phyloP scores from a whole-genome alignment of 1,140 invertebrate genomes.

The Magallana ariakensis region DNA sequence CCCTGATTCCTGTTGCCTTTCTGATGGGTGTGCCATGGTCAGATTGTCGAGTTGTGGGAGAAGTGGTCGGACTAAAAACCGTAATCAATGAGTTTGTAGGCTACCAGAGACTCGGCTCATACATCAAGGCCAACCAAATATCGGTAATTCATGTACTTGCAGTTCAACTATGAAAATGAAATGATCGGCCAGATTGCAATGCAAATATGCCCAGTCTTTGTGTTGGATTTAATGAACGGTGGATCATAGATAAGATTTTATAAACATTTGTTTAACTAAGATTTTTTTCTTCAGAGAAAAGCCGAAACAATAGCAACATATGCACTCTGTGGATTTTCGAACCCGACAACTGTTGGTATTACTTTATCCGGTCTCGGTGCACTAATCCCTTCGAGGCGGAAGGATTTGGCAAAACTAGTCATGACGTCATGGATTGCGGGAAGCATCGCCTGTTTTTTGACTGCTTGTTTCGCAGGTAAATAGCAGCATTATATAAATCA shows the following conservation, averaged over 20 bases:
- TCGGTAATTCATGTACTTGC: conserved; percentile 34
- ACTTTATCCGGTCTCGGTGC: conserved; percentile 88
- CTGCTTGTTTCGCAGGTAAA: conserved; percentile 93
- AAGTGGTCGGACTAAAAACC: conserved; percentile 70
- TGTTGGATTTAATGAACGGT: not conserved
- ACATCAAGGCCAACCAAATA: conserved; percentile 50
- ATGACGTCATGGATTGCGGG: conserved; percentile 82
- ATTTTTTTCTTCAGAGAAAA: conserved; percentile 81
- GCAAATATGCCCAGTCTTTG: not conserved
- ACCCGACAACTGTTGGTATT: conserved; percentile 93
- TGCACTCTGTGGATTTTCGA: conserved; percentile 96
- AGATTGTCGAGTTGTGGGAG: conserved; percentile 67
- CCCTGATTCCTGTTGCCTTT: conserved; percentile 69
- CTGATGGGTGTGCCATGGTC: conserved; percentile 70
- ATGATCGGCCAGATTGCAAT: not conserved
- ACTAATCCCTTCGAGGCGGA: conserved; percentile 88
- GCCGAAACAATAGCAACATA: conserved; percentile 92
- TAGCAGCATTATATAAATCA: not conserved
- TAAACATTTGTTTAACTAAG: not conserved
- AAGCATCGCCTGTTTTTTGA: conserved; percentile 92
- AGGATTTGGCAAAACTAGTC: conserved; percentile 81
- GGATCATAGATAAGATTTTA: not conserved
- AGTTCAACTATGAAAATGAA: no score
- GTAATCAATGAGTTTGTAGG: conserved; percentile 72
- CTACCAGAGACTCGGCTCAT: conserved; percentile 64